phyloP scores from a whole-genome alignment of 2,888 invertebrate species.

The Sclerodermus sp. region DNA sequence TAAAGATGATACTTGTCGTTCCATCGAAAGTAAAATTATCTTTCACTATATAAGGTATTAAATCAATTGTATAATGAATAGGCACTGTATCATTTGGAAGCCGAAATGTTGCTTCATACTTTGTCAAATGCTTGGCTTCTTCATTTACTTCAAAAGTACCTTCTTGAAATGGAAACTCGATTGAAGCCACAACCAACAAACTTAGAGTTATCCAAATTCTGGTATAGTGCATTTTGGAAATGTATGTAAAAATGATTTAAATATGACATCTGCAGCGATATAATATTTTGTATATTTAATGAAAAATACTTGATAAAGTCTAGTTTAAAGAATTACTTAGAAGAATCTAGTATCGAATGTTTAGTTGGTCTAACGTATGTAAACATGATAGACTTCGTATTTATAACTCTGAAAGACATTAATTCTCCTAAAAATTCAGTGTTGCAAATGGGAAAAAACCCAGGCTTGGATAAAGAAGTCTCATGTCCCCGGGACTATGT shows the following conservation, averaged over 20 bases:
- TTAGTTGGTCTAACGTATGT: too few relatives aligned
- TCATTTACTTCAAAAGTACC: too few relatives aligned
- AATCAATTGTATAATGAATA: constrained; percentile 59
- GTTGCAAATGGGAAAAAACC: neutral
- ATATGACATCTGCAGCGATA: too few relatives aligned
- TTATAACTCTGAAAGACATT: neutral
- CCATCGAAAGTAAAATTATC: constrained; percentile 27
- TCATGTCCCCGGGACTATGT: neutral
- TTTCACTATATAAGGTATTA: constrained; percentile 59
- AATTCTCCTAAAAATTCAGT: neutral
- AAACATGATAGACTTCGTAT: neutral
- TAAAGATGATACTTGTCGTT: constrained; percentile 14
- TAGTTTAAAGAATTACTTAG: too few relatives aligned
- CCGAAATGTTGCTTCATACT: constrained; percentile 50
- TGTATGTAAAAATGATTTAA: too few relatives aligned
- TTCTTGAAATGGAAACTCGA: too few relatives aligned
- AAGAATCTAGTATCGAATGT: too few relatives aligned
- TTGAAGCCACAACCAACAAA: too few relatives aligned
- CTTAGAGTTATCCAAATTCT: too few relatives aligned
- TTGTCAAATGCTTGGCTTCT: neutral
- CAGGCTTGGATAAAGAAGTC: neutral
- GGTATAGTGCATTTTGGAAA: too few relatives aligned
- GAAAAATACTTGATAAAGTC: too few relatives aligned
- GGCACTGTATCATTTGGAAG: constrained; percentile 61
- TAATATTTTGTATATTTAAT: too few relatives aligned